Base-by-base conservation (phyloP, 2,797 vertebrate genomes). In the Gastrophryne carolinensis region DNA sequence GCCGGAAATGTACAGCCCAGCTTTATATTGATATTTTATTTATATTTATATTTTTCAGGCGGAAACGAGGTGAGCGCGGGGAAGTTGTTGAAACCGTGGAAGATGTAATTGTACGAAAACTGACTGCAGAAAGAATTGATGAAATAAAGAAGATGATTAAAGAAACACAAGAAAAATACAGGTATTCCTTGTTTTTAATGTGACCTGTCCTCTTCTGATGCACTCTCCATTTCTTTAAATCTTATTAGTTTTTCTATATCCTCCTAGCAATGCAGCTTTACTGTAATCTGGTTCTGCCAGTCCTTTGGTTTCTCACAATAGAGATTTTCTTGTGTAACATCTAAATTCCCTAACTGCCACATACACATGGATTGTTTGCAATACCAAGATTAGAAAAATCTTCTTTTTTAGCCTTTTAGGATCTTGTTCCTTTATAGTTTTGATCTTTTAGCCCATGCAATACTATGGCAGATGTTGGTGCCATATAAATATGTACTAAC, bases 11-110 rank as follows among this genome's bases (percentile, higher is more conserved):
- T 47, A 21, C 6, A 19, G 7, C 3, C 15, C 23, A 32, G 19
- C 17, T 21, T 4, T 30, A n/a, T 2, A n/a, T 32, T 1, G 13
- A 8, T n/a, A 12, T 41, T 0, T 41, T 3, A 17, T 29, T 68
- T 19, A 5, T 30, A 15, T 8, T 4, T 19, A 5, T 39, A 1
- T 8, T 58, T 3, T 37, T 79, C 30, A 99, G 97, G 79, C 93
- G 96, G 80, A 99, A 99, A 83, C 93, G 97, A 3, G 97, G 96
- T 6, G 96, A 98, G 83, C 95, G 94, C 63, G 96, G 97, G 50
- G 96, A 98, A 81, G 94, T 96, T 84, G 96, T 98, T 26, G 97
- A 98, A 90, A 98, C 96, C 0, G 94, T 96, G 81, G 96, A 97
- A 86, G 96, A 99, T 74, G 94, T 99, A 79, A 99, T 99, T 72